These are phyloP conservation scores for Ptyas mucosa DNA, from an alignment of 2,113 vertebrate genomes.

Conservation along the genomic window DNA sequence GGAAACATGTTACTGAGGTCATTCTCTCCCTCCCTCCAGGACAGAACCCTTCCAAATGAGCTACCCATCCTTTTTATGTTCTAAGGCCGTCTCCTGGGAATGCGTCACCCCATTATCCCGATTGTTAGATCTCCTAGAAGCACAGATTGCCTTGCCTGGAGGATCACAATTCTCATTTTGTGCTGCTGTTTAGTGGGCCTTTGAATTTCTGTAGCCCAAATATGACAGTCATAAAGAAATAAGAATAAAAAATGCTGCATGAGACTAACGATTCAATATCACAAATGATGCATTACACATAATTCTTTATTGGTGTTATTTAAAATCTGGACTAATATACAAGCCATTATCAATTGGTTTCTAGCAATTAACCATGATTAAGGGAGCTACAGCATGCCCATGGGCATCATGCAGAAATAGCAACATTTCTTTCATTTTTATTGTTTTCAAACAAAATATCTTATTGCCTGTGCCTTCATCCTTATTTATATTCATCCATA, in stretches of 20 bases:
- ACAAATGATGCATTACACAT: background rate
- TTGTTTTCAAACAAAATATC: conserved; percentile 7
- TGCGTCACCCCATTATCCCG: background rate
- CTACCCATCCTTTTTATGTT: background rate
- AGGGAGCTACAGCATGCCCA: background rate
- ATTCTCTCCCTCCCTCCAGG: background rate
- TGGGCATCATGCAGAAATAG: background rate
- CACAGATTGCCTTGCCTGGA: background rate
- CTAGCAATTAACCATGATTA: background rate
- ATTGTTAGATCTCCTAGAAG: background rate
- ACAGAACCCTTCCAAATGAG: background rate
- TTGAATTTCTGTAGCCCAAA: background rate
- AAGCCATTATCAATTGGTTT: background rate
- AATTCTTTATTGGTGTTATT: conserved; percentile 46
- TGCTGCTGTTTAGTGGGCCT: background rate
- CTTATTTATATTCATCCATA: background rate
- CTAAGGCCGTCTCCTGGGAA: background rate
- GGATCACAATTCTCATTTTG: background rate
- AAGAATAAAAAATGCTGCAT: background rate
- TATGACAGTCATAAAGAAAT: background rate
- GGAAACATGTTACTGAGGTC: background rate
- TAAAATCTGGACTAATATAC: conserved; percentile 15
- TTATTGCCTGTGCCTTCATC: background rate
- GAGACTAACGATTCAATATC: background rate
- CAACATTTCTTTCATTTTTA: background rate